Conservation (phyloP, 2,888 invertebrate species). For the Plebejus melissa region DNA sequence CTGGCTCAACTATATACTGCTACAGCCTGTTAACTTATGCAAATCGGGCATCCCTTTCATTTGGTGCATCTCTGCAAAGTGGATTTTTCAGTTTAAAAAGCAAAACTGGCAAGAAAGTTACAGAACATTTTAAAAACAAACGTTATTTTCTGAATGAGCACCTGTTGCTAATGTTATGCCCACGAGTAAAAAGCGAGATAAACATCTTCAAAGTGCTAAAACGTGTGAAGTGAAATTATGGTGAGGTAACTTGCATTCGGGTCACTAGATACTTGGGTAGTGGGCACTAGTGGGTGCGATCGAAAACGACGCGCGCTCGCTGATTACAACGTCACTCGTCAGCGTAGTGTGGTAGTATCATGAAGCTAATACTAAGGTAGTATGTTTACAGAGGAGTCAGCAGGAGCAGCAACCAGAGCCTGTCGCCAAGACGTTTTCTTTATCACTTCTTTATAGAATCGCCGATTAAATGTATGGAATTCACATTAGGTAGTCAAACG, state of each 20-base stretch:
- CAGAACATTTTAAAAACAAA: neutral
- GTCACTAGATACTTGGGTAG: slow-evolving; percentile 43
- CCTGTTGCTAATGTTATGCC: neutral
- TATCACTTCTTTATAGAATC: no score
- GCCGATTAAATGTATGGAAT: no score
- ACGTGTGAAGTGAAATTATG: slow-evolving; percentile 55
- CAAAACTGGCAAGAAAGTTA: no score
- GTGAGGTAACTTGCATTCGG: slow-evolving; percentile 52
- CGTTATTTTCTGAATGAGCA: neutral
- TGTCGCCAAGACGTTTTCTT: no score
- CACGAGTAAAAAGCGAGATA: neutral
- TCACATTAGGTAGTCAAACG: no score
- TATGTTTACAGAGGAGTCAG: neutral
- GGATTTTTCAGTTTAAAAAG: neutral
- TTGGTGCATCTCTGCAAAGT: no score
- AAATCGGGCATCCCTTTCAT: no score
- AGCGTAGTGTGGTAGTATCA: neutral
- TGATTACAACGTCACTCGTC: slow-evolving; percentile 27
- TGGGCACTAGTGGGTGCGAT: slow-evolving; percentile 49
- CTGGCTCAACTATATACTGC: no score
- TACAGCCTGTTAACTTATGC: no score
- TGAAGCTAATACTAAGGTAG: neutral
- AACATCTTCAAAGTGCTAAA: slow-evolving; percentile 16
- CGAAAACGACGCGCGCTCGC: slow-evolving; percentile 41
- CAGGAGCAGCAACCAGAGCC: no score